Percentiles rank a stretch among this genome's conserved stretches.
These are phyloP conservation scores for Bradypodion pumilum DNA, from an alignment of 2,797 vertebrate species.

Conservation along the genomic window DNA sequence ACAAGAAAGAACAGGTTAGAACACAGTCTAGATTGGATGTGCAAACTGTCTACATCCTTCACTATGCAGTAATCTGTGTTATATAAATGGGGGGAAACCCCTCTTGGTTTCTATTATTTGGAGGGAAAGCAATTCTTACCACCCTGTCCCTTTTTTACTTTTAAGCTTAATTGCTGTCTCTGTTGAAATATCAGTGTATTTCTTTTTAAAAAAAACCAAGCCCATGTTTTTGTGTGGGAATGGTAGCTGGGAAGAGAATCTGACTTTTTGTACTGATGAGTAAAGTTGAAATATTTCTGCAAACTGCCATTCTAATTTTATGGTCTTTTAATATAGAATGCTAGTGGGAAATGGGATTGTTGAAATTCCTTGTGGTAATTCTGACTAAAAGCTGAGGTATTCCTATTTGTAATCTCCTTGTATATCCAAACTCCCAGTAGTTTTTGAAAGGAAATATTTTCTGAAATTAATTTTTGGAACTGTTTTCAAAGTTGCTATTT, in stretches of 20 bases:
- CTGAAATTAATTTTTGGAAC: slow-evolving; percentile 43
- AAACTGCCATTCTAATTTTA: slow-evolving; percentile 2
- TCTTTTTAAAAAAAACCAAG: not conserved
- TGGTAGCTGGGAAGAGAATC: slow-evolving; percentile 21
- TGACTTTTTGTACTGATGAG: not conserved
- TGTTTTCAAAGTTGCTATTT: slow-evolving; percentile 23
- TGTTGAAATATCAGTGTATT: slow-evolving; percentile 42
- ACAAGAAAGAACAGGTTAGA: not conserved
- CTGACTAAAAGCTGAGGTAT: slow-evolving; percentile 12
- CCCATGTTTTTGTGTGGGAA: slow-evolving; percentile 34
- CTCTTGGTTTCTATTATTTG: slow-evolving; percentile 18
- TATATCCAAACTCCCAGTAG: not conserved
- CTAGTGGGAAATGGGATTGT: slow-evolving; percentile 7
- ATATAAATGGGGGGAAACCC: slow-evolving; percentile 21
- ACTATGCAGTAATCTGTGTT: slow-evolving; percentile 47
- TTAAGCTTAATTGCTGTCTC: slow-evolving; percentile 46
- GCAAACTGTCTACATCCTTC: slow-evolving; percentile 10
- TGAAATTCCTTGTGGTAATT: slow-evolving; percentile 47
- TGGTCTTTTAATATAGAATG: not conserved
- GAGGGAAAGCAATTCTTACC: slow-evolving; percentile 45
- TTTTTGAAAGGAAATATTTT: not conserved
- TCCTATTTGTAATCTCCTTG: not conserved
- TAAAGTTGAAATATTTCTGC: not conserved
- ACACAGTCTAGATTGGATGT: slow-evolving; percentile 13
- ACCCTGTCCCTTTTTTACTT: slow-evolving; percentile 48